Conservation (phyloP, 2,888 invertebrate genomes). For the Hydraecia micacea region DNA sequence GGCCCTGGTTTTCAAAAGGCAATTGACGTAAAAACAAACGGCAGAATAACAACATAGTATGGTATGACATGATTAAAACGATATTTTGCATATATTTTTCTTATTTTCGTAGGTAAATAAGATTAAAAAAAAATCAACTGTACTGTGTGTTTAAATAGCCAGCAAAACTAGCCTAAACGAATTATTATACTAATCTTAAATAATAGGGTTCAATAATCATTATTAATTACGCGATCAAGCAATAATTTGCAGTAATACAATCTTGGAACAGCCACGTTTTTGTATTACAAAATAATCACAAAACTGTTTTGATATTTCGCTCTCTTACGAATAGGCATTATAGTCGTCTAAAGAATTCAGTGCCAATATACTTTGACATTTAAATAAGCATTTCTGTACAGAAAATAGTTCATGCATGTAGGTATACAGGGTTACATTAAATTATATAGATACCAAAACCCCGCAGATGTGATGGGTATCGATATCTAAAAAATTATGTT, state of each 20-base stretch:
- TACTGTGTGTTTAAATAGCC: constrained; percentile 43
- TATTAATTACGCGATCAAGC: constrained; percentile 7
- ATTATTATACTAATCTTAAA: neutral
- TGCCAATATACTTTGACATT: neutral
- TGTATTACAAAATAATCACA: neutral
- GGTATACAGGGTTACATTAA: no score
- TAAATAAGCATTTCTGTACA: neutral
- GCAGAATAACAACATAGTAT: neutral
- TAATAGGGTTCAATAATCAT: constrained; percentile 1
- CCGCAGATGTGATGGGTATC: no score
- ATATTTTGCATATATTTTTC: constrained; percentile 27
- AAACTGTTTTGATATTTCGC: neutral
- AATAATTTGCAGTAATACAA: constrained; percentile 3
- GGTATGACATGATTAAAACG: constrained; percentile 35
- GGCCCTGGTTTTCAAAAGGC: neutral
- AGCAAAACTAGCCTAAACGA: constrained; percentile 55
- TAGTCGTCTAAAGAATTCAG: neutral
- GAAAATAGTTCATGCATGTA: neutral
- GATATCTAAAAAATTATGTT: no score
- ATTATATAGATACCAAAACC: no score
- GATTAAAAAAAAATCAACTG: neutral
- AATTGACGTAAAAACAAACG: neutral
- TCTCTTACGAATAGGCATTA: neutral
- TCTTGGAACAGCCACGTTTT: neutral
- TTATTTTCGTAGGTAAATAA: constrained; percentile 35